Evolutionary conservation across 2,113 vertebrate species (phyloP), one percentile per base, ranked within the genome.

Genomic region (Thunnus thynnus): DNA sequence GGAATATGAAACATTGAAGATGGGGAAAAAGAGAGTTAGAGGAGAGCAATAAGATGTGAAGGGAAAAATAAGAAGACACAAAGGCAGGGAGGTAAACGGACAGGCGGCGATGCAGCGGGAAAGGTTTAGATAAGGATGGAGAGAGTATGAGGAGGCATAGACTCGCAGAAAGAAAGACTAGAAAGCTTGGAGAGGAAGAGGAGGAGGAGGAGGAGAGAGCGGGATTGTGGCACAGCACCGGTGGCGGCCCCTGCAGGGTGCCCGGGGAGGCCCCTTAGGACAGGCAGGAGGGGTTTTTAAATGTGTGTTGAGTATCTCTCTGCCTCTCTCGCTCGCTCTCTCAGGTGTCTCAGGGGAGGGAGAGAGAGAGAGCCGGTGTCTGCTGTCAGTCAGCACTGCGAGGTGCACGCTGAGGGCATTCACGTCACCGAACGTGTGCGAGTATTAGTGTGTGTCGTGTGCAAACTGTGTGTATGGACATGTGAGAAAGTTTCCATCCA

Each of bases 211-310:
- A 22, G 22, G 18, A 68, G 57, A 11, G 11, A n/a, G 60, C 4
- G 1, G 14, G 67, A 32, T 47, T 75, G 17, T 72, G 36, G n/a
- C 56, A 47, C 72, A 63, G 83, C 68, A 60, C 62, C 10, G 22
- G 64, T 27, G 17, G 76, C 72, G 72, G 78, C 74, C 78, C 83
- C 80, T 84, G 82, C 80, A 27, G 87, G 75, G 77, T 6, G 88
- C 89, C 82, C 16, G 32, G 47, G 86, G 91, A 87, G 63, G 30
- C 70, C 86, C 89, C 85, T 65, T 0, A 86, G 83, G 85, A 81
- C 72, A 68, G 22, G 10, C 64, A 62, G 58, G 36, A 14, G 1
- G 16, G 44, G 46, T 50, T 36, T 54, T 36, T 52, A 61, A 57
- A 41, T 78, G 51, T 16, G 18, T 18, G 44, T 4, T 9, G 27